Percentiles rank a stretch among this genome's conserved stretches.
Conservation (phyloP, 2,888 invertebrate genomes). For the Pterobdella sp. region DNA sequence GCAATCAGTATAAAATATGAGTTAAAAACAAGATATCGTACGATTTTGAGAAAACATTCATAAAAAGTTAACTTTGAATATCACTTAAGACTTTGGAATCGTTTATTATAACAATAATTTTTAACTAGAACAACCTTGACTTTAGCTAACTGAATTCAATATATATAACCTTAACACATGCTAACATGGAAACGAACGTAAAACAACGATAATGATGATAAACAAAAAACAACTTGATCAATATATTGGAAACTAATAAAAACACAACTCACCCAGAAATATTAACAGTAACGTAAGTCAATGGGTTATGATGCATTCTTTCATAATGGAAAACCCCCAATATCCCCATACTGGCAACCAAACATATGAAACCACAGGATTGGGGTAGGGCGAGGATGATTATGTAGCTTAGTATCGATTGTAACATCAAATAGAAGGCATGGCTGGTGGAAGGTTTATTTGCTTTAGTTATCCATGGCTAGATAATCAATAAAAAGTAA, state of each 20-base stretch:
- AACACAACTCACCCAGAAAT: not conserved
- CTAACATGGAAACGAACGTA: no score
- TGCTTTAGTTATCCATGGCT: no score
- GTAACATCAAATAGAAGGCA: not conserved
- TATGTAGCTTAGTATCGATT: not conserved
- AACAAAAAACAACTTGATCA: not conserved
- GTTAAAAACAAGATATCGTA: no score
- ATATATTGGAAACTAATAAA: not conserved
- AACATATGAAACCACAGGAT: not conserved
- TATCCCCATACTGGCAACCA: not conserved
- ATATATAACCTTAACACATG: no score
- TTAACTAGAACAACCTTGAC: not conserved
- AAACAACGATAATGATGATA: no score
- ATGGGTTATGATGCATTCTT: not conserved
- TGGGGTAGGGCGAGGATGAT: not conserved
- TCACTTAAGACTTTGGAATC: no score
- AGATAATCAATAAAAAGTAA: no score
- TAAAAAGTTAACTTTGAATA: no score
- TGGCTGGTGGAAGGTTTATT: not conserved
- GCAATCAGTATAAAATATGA: no score
- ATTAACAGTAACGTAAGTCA: not conserved
- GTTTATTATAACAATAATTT: no score
- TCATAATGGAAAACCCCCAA: not conserved
- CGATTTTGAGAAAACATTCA: no score
- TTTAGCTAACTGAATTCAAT: not conserved